Evolutionary conservation across 2,888 invertebrate species (phyloP), one percentile per base, ranked within the genome.

Genomic region (Cryptocheilus praepositus): DNA sequence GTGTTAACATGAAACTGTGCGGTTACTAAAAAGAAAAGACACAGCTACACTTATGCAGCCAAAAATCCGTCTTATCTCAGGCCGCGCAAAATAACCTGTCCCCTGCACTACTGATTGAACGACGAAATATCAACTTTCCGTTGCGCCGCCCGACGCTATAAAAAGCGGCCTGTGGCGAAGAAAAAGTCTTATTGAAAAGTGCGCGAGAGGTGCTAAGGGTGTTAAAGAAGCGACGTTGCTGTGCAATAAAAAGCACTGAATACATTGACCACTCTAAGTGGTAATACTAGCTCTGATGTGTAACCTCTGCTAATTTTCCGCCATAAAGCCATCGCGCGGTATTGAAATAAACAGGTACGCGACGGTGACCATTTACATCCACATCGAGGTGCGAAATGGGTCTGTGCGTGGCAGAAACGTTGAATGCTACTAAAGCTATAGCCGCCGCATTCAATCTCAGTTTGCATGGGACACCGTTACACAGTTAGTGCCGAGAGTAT

Each of bases 211-310:
- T 85, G 86, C 84, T 85, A 86, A 83, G 84, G 84, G 81, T 80
- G 86, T 86, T 86, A 86, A 86, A 83, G 82, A 85, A 79, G 85
- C 85, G 83, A 86, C 85, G 85, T 80, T 84, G 76, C 65, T 64
- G 56, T 63, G 70, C 79, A 80, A 80, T 78, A 81, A 81, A 70
- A 70, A 67, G 62, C 43, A 63, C 71, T 80, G 81, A 86, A 85
- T 83, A 79, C 83, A 79, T 79, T 81, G 71, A 63, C 60, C 79
- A 83, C 70, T 83, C 86, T 86, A 85, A 86, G 85, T 86, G 84
- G 82, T 79, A 78, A 36, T 36, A 83, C 80, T 75, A 73, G 82
- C 83, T 85, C 79, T 81, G 71, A 63, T 58, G n/a, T 28, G 70
- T 74, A 77, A 75, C 78, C 80, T 76, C 82, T 72, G 86, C 86